Evolutionary conservation across 2,113 vertebrate species (phyloP).

Genomic region (Stegastes partitus): DNA sequence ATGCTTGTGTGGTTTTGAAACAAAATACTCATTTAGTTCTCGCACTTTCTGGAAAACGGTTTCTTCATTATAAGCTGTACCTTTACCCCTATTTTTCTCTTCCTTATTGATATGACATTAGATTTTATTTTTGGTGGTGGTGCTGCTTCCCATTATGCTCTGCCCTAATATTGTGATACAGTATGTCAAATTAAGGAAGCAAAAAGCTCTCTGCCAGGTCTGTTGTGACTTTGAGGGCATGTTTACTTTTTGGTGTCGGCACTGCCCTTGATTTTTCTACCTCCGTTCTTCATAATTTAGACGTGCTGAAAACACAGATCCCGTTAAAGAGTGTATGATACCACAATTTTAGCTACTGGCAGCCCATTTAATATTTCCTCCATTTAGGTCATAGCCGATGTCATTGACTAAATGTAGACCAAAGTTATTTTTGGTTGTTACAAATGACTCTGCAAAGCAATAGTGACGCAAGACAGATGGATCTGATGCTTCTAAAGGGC

Average conservation of each 20-base stretch:
- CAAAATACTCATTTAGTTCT: slow-evolving; percentile 30
- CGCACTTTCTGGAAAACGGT: not conserved
- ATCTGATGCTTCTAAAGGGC: slow-evolving; percentile 38
- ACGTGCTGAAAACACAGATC: slow-evolving; percentile 33
- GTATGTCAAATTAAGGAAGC: not conserved
- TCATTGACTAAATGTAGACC: slow-evolving; percentile 78
- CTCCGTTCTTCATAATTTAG: slow-evolving; percentile 5
- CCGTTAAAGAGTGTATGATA: slow-evolving; percentile 38
- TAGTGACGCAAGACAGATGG: slow-evolving; percentile 61
- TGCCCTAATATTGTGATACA: not conserved
- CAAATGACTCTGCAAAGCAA: slow-evolving; percentile 74
- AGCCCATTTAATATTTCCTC: slow-evolving; percentile 67
- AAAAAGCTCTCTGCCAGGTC: not conserved
- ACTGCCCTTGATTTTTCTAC: not conserved
- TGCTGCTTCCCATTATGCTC: not conserved
- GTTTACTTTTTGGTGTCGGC: not conserved
- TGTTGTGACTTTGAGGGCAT: slow-evolving; percentile 7
- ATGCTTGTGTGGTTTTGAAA: slow-evolving; percentile 17
- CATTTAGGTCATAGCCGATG: slow-evolving; percentile 74
- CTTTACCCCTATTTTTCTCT: not conserved
- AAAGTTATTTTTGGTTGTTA: slow-evolving; percentile 75
- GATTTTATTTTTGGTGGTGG: slow-evolving; percentile 1
- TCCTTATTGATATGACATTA: not conserved
- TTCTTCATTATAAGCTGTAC: not conserved
- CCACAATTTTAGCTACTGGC: slow-evolving; percentile 59